These are phyloP conservation scores for Odontamblyopus rebecca DNA, from an alignment of 2,797 vertebrate species.

Conservation along the genomic window DNA sequence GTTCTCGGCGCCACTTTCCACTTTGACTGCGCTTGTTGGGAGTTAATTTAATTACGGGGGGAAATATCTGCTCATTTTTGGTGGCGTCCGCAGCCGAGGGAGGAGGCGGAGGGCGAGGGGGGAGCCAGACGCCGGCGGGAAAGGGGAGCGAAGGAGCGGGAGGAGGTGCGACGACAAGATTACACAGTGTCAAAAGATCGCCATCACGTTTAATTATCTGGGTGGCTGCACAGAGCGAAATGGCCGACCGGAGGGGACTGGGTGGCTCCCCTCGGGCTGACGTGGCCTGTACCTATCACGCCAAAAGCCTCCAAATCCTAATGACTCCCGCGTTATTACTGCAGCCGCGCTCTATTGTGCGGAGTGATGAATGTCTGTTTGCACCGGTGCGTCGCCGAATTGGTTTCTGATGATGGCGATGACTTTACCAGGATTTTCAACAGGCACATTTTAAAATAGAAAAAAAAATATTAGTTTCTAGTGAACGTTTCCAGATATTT, in stretches of 20 bases:
- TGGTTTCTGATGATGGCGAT: constrained; percentile 28
- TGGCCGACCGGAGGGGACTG: constrained; percentile 48
- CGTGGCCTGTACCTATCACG: constrained; percentile 32
- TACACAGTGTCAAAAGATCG: constrained; percentile 66
- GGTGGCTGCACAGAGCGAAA: constrained; percentile 69
- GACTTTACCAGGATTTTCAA: background rate
- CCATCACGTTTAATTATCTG: constrained; percentile 75
- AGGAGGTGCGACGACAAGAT: constrained; percentile 67
- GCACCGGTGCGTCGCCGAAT: constrained; percentile 16
- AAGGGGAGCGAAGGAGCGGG: too few species aligned
- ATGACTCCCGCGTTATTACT: constrained; percentile 48
- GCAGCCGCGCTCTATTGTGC: constrained; percentile 40
- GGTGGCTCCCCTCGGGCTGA: constrained; percentile 40
- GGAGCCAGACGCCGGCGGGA: constrained; percentile 40
- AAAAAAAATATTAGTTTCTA: too few species aligned
- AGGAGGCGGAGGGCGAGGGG: background rate
- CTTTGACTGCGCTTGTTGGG: background rate
- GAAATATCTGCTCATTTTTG: constrained; percentile 22
- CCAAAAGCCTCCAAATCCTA: constrained; percentile 49
- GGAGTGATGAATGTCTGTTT: constrained; percentile 40
- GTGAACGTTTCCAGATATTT: too few species aligned
- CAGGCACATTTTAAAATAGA: too few species aligned
- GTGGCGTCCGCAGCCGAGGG: constrained; percentile 19
- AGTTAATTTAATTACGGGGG: constrained; percentile 13
- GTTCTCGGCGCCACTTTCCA: constrained; percentile 20